phyloP scores from a whole-genome alignment of 2,888 invertebrate species.

The Polydrusus pterygomalis region DNA sequence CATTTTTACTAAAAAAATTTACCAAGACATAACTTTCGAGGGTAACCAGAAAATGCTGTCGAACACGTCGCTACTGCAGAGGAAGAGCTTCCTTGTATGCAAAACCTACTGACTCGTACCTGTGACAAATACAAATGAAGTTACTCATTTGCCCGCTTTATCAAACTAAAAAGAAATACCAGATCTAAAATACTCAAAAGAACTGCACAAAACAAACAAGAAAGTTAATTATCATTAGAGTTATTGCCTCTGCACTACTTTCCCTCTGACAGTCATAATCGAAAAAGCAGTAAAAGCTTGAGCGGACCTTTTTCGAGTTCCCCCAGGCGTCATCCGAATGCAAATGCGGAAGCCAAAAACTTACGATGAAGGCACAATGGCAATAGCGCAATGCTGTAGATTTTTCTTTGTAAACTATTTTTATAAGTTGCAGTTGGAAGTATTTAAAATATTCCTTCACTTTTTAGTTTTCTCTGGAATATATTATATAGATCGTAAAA shows the following conservation, averaged over 20 bases:
- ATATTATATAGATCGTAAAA: neutral
- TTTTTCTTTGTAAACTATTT: constrained; percentile 4
- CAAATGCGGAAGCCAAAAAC: constrained; percentile 21
- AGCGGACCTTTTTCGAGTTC: constrained; percentile 31
- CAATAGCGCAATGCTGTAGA: neutral
- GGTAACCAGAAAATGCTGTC: too few relatives aligned
- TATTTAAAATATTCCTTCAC: too few relatives aligned
- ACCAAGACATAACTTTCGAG: too few relatives aligned
- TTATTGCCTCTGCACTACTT: constrained; percentile 30
- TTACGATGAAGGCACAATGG: constrained; percentile 19
- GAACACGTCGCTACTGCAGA: too few relatives aligned
- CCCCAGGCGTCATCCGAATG: constrained; percentile 34
- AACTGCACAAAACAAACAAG: constrained; percentile 25
- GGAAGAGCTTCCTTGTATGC: too few relatives aligned
- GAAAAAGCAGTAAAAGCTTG: constrained; percentile 39
- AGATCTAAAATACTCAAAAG: constrained; percentile 2
- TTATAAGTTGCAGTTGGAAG: too few relatives aligned
- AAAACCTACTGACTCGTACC: too few relatives aligned
- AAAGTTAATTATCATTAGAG: constrained; percentile 33
- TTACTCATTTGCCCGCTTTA: neutral
- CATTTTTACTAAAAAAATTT: too few relatives aligned
- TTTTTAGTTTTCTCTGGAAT: too few relatives aligned
- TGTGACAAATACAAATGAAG: too few relatives aligned
- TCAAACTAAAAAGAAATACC: neutral
- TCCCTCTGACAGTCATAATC: constrained; percentile 30